These are phyloP conservation scores for Spinus pinus DNA, from an alignment of 2,797 vertebrate species.

Conservation along the genomic window DNA sequence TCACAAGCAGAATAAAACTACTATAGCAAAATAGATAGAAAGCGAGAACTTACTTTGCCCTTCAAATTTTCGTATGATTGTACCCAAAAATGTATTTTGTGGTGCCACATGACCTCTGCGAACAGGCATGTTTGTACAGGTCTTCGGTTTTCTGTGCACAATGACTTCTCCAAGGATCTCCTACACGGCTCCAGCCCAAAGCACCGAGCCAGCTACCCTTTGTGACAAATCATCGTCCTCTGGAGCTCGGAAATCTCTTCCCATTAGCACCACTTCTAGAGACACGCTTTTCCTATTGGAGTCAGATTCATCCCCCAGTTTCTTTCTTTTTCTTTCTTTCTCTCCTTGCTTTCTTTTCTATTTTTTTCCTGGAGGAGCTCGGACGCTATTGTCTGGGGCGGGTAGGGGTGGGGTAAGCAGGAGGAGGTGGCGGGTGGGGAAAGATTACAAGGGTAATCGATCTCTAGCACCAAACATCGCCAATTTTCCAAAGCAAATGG, in stretches of 20 bases:
- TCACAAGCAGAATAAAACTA: conserved; percentile 52
- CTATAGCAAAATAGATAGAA: conserved; percentile 64
- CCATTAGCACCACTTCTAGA: conserved; percentile 77
- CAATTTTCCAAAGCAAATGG: conserved; percentile 77
- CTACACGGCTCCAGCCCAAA: conserved; percentile 80
- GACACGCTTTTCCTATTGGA: conserved; percentile 54
- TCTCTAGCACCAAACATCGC: conserved; percentile 83
- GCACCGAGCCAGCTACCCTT: conserved; percentile 71
- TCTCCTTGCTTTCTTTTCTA: conserved; percentile 36
- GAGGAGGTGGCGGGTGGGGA: conserved; percentile 21
- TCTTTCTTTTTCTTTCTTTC: conserved; percentile 47
- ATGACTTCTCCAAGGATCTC: conserved; percentile 77
- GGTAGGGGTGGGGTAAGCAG: conserved; percentile 62
- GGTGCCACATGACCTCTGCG: conserved; percentile 99
- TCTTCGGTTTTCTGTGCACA: conserved; percentile 72
- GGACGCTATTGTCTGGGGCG: conserved; percentile 62
- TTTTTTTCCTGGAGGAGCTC: conserved; percentile 51
- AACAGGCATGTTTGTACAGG: conserved; percentile 90
- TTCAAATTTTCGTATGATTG: conserved; percentile 99
- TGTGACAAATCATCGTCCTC: conserved; percentile 78
- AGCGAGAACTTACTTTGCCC: conserved; percentile 93
- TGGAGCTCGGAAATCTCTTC: conserved; percentile 73
- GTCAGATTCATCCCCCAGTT: conserved; percentile 68
- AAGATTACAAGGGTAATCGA: conserved; percentile 73
- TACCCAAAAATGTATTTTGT: conserved; percentile 97